Base-by-base conservation (phyloP, 1,140 invertebrate genomes). In the Monochamus saltuarius region DNA sequence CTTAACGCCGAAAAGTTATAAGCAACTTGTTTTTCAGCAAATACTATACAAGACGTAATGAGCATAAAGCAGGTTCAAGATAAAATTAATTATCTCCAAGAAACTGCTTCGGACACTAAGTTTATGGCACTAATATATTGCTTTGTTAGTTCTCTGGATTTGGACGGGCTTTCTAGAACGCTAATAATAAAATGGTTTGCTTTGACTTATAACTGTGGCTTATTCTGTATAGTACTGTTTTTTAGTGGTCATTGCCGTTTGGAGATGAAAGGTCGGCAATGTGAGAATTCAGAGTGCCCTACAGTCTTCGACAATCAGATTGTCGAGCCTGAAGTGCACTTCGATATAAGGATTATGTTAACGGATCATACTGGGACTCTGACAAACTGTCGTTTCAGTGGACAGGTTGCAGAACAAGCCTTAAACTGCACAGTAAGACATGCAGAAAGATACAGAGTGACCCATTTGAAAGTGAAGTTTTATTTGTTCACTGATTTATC, bases 321-420 rank as follows among this genome's bases (percentile, higher is more conserved):
- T 7, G 46, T 45, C 9, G 57, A 68, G 37, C 36, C 67, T 11
- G 66, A 73, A 45, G 58, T 65, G 38, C 73, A 73, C 22, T 84
- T 81, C 54, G 81, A 84, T 68, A 75, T 84, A 4, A 72, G 70
- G 51, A 66, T 84, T 1, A 72, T 73, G 2, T 57, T 84, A 4
- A 73, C 75, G 3, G 83, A 85, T 75, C 82, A 83, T 38, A 83
- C 83, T 16, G 83, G 81, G 6, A 77, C 77, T 11, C 59, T 85
- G 11, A 36, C 68, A 0, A 79, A 80, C 51, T 75, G 79, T 45
- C 73, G 78, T 37, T 65, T 85, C 4, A 77, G 68, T 47, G 78
- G 78, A 39, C 58, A 54, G 3, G 65, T 74, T 17, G 82, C 82
- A 0, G 78, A 81, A 62, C 68, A 66, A 13, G 63, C 81, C 4